Conservation (phyloP, 2,797 vertebrate genomes). For the Enteromius mattozi region DNA sequence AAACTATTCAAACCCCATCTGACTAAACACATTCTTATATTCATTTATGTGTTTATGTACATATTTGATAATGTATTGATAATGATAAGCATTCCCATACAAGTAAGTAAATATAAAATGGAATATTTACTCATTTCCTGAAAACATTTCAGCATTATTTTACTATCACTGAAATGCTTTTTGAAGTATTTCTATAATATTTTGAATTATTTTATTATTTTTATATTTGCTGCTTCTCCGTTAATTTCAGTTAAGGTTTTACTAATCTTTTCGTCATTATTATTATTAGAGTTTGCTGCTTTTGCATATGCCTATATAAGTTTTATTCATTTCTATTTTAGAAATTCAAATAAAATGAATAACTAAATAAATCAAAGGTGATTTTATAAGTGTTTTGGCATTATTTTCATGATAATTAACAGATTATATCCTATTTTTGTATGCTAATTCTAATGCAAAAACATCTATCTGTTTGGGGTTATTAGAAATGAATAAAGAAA, state of each 20-base stretch:
- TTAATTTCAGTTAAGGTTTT: background rate
- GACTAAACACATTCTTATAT: background rate
- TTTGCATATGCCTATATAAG: background rate
- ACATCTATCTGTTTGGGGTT: background rate
- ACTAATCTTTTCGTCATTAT: background rate
- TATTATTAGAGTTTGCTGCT: background rate
- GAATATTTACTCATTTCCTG: background rate
- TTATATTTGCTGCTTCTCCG: background rate
- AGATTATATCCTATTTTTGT: background rate
- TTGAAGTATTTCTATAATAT: background rate
- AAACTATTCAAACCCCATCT: background rate
- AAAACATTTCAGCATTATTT: background rate
- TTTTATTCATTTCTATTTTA: too few species aligned
- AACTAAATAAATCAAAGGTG: background rate
- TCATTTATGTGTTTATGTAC: background rate
- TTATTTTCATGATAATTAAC: background rate
- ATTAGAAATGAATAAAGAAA: too few species aligned
- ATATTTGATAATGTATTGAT: background rate
- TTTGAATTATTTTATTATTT: background rate
- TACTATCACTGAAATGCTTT: background rate
- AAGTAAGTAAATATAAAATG: background rate
- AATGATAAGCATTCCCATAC: background rate
- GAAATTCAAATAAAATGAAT: background rate
- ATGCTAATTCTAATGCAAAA: background rate
- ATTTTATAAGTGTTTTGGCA: background rate